Percentiles rank a stretch among this genome's conserved stretches.
These are phyloP conservation scores for Amiota mariae DNA, from an alignment of 2,888 invertebrate genomes.

Conservation along the genomic window DNA sequence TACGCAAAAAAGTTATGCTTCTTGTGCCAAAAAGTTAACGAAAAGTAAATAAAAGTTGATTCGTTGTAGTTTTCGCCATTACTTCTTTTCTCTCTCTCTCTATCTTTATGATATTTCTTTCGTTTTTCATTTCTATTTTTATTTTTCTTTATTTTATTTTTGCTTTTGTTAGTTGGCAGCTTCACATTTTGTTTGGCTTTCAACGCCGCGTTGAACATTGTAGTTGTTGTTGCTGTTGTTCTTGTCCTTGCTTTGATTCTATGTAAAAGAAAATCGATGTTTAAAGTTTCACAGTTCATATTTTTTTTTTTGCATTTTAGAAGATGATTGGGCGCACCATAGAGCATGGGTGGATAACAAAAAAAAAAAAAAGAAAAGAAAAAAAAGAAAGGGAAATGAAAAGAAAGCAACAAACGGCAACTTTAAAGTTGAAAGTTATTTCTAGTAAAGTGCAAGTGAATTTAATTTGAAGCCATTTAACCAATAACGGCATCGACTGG, in stretches of 20 bases:
- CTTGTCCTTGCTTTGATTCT: neutral
- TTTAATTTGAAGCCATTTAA: constrained; percentile 8
- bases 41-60: constrained; percentile 37
- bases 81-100: neutral
- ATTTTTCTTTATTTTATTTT: neutral
- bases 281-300: neutral
- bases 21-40: constrained; percentile 37
- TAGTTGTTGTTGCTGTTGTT: constrained; percentile 3
- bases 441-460: constrained; percentile 6
- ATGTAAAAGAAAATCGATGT: constrained; percentile 19
- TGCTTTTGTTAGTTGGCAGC: constrained; percentile 28
- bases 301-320: too few species aligned
- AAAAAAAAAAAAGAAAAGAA: neutral
- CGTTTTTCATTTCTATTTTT: neutral
- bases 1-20: constrained; percentile 28
- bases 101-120: neutral
- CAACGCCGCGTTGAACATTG: constrained; percentile 21
- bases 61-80: constrained; percentile 24
- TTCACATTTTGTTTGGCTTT: constrained; percentile 25
- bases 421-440: neutral
- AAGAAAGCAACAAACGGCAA: neutral
- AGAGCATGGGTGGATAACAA: neutral
- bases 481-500: too few species aligned
- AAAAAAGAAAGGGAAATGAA: constrained; percentile 9
- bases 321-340: too few species aligned